Base-by-base conservation (phyloP, 2,888 invertebrate genomes). In the Keiferia lycopersicella region DNA sequence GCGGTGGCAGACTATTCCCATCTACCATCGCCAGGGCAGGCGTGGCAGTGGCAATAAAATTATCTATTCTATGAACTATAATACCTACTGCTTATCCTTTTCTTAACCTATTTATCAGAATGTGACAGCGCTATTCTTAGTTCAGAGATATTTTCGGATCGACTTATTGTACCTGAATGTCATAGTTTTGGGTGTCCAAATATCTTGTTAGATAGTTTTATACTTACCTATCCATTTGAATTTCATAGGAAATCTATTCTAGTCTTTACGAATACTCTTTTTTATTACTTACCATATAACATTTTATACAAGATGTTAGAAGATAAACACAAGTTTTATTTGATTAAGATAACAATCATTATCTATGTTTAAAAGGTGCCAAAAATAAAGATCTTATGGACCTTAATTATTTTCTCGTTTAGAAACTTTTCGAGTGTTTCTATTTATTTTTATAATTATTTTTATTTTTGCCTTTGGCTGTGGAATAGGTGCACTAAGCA, bases 401-500 rank as follows among this genome's bases (percentile, higher is more conserved):
- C 41, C 34, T 34, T 34, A n/a, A n/a, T n/a, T n/a, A 34, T 34
- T 34, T 7, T 8, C 1, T 34, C 34, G 3, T 26, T 6, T 26
- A 26, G 26, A 26, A 26, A 26, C 26, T 26, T 26, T 26, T 2
- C 26, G 6, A 7, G 14, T n/a, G 14, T 41, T n/a, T 45, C 7
- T 45, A 16, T 45, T 2, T 45, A 39, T 26, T 18, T 58, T 38
- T 20, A 34, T 1, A 26, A 20, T 18, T 51, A 10, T 60, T 30
- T 56, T 66, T 67, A 66, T 67, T 64, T 67, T 68, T 65, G 71
- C 65, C 63, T 64, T 69, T 61, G 69, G 72, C 71, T 72, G 70
- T 73, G 72, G 65, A 62, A 63, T 51, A 62, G 71, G 69, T 72
- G 73, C 73, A 73, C 72, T 66, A 57, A 65, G 73, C 72, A 74